phyloP scores from a whole-genome alignment of 2,113 vertebrate species.

The Rhabdornis inornatus region DNA sequence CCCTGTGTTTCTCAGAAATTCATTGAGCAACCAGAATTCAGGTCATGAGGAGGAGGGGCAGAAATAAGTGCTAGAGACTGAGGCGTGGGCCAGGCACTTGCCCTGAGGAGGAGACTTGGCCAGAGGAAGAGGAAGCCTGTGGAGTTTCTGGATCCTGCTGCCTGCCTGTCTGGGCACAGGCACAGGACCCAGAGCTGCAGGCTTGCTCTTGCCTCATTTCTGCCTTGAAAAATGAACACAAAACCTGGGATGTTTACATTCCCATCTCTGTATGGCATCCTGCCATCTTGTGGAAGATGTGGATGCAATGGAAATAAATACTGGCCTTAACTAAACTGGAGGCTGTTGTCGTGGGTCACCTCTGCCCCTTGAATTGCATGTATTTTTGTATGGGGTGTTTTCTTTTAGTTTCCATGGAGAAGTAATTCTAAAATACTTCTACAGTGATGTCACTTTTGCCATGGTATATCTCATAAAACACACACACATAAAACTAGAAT shows the following conservation, averaged over 20 bases:
- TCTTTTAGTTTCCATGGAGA: background rate
- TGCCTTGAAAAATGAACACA: background rate
- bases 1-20: background rate
- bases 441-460: background rate
- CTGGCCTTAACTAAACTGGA: background rate
- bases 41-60: background rate
- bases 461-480: background rate
- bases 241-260: background rate
- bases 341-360: background rate
- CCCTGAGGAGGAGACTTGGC: background rate
- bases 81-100: background rate
- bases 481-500: background rate
- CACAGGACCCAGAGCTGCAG: background rate
- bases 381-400: background rate
- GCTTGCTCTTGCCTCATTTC: background rate
- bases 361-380: background rate
- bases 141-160: background rate
- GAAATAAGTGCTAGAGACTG: background rate
- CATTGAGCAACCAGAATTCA: background rate
- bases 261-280: background rate
- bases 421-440: background rate
- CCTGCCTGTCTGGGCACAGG: background rate
- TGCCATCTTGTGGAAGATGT: background rate
- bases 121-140: background rate
- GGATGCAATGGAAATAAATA: background rate